Evolutionary conservation across 2,888 invertebrate species (phyloP).

Genomic region (Dioctria linearis): DNA sequence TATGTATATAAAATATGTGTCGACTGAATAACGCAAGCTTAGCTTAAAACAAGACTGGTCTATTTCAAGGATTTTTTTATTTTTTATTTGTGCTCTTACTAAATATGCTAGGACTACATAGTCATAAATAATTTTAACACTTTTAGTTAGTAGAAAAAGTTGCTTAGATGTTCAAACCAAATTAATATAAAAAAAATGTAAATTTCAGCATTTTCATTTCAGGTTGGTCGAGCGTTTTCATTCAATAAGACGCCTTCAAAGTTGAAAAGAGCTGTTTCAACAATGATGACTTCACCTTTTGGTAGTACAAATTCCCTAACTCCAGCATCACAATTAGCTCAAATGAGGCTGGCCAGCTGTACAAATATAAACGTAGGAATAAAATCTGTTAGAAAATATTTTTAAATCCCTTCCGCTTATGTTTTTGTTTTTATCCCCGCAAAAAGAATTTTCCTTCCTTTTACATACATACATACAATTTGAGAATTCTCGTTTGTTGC

Average conservation of each 20-base stretch:
- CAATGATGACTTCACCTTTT: conserved; percentile 93
- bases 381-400: background rate
- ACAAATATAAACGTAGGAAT: conserved; percentile 86
- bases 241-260: conserved; percentile 96
- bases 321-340: conserved; percentile 86
- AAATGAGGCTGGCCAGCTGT: conserved; percentile 89
- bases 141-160: background rate
- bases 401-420: background rate
- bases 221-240: conserved; percentile 94
- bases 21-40: too few relatives aligned
- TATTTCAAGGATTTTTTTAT: too few relatives aligned
- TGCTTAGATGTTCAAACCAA: background rate
- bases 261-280: conserved; percentile 93
- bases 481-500: background rate
- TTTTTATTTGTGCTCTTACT: too few relatives aligned
- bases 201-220: conserved; percentile 57
- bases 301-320: conserved; percentile 88
- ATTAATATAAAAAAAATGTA: conserved; percentile 53
- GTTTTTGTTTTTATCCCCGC: background rate
- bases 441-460: conserved; percentile 3
- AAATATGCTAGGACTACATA: too few relatives aligned
- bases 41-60: too few relatives aligned
- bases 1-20: too few relatives aligned
- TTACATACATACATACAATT: background rate
- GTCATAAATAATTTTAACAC: too few relatives aligned